phyloP scores from a whole-genome alignment of 2,888 invertebrate species.

The Pimpla rufipes region DNA sequence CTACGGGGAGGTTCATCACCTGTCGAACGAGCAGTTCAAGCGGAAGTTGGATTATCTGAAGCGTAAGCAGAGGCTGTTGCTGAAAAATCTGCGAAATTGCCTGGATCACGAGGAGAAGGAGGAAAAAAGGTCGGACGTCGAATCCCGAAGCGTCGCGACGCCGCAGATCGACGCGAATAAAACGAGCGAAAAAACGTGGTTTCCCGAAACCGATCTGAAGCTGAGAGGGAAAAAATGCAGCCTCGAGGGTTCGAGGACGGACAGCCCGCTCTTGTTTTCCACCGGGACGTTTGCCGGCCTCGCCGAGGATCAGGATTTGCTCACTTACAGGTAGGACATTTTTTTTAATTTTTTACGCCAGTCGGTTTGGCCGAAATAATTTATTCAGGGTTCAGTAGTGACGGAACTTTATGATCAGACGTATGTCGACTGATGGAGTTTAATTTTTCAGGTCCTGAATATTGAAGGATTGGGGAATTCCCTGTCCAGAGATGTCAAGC shows the following conservation, averaged over 20 bases:
- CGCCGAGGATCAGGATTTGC: slow-evolving; percentile 80
- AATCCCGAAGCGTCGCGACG: slow-evolving; percentile 35
- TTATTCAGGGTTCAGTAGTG: not conserved
- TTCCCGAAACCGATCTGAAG: slow-evolving; percentile 73
- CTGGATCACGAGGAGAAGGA: slow-evolving; percentile 81
- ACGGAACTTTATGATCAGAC: not conserved
- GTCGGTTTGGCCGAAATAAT: too few relatives aligned
- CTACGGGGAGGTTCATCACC: slow-evolving; percentile 91
- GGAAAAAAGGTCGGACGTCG: slow-evolving; percentile 54
- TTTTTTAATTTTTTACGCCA: too few relatives aligned
- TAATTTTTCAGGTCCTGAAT: not conserved
- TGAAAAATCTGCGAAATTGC: slow-evolving; percentile 82
- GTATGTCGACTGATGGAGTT: not conserved
- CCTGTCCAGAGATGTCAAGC: too few relatives aligned
- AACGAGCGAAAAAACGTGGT: slow-evolving; percentile 66
- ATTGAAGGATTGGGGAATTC: not conserved
- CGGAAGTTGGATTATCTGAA: slow-evolving; percentile 89
- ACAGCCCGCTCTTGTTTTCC: slow-evolving; percentile 79
- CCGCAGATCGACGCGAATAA: slow-evolving; percentile 49
- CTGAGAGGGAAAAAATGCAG: slow-evolving; percentile 82
- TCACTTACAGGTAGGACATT: slow-evolving; percentile 77
- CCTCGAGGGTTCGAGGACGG: slow-evolving; percentile 78
- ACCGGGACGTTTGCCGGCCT: slow-evolving; percentile 80
- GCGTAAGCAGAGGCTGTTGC: slow-evolving; percentile 87
- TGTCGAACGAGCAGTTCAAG: slow-evolving; percentile 92